A percentile compares a stretch with the other conserved stretches of the same genome.
Conservation (phyloP, 1,140 invertebrate species). For the Procambarus virginalis region DNA sequence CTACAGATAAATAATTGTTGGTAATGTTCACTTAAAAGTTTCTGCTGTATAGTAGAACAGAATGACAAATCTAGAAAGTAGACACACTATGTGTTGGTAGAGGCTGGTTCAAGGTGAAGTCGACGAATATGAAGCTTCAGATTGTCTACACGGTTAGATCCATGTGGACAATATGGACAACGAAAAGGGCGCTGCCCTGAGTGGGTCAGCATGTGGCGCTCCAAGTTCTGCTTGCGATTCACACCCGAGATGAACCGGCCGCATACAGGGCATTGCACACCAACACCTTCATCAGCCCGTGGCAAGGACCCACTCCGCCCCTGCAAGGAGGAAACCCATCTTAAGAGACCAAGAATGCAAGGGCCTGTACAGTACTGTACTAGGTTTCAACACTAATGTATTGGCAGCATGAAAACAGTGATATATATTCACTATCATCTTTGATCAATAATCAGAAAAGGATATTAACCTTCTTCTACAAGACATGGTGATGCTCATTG, state of each 20-base stretch:
- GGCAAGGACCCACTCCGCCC: constrained; percentile 38
- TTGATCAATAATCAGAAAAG: no score
- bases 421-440: not conserved
- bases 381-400: not conserved
- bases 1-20: not conserved
- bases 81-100: not conserved
- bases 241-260: constrained; percentile 56
- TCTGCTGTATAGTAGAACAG: not conserved
- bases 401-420: not conserved
- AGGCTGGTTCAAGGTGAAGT: constrained; percentile 39
- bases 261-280: constrained; percentile 62
- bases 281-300: constrained; percentile 40
- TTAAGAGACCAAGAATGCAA: constrained; percentile 23
- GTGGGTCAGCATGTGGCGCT: constrained; percentile 84
- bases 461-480: not conserved
- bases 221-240: constrained; percentile 74
- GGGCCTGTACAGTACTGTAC: not conserved
- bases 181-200: constrained; percentile 84
- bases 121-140: constrained; percentile 66
- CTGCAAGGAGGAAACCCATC: constrained; percentile 62
- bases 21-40: not conserved
- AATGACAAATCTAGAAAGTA: not conserved
- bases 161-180: constrained; percentile 82
- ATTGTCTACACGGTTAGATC: constrained; percentile 74
- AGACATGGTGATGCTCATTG: not conserved